A percentile compares a stretch with the other conserved stretches of the same genome.
Evolutionary conservation across 2,888 invertebrate species (phyloP).

Genomic region (Osmoderma eremita): DNA sequence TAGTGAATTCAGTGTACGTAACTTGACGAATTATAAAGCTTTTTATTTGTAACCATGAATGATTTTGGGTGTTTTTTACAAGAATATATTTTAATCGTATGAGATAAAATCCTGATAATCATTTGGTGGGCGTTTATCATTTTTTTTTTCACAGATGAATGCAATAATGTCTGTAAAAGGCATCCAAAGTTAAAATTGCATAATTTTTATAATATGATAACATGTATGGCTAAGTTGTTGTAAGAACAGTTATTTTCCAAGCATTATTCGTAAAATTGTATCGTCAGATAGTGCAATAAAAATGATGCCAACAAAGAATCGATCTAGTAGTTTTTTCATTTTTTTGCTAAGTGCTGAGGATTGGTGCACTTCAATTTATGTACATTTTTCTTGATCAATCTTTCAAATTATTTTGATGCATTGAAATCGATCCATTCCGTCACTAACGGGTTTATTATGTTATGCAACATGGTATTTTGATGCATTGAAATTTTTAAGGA

Average conservation of each 20-base stretch:
- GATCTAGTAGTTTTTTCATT: constrained; percentile 50
- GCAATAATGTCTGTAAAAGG: constrained; percentile 32
- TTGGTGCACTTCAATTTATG: constrained; percentile 64
- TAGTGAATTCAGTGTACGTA: constrained; percentile 45
- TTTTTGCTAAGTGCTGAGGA: constrained; percentile 63
- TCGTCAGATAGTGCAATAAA: constrained; percentile 62
- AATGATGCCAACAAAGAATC: constrained; percentile 53
- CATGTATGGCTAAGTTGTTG: constrained; percentile 50
- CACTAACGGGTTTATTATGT: not conserved
- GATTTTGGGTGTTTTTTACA: constrained; percentile 35
- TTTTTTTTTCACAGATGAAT: not conserved
- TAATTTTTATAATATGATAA: constrained; percentile 40
- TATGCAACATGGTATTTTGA: constrained; percentile 49
- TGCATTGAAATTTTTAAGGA: constrained; percentile 58
- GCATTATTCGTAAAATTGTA: constrained; percentile 57
- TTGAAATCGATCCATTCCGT: constrained; percentile 50
- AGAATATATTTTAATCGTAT: constrained; percentile 10
- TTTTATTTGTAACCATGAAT: constrained; percentile 35
- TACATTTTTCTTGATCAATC: constrained; percentile 60
- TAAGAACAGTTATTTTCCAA: constrained; percentile 67
- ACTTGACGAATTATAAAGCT: constrained; percentile 38
- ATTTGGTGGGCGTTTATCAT: not conserved
- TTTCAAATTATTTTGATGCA: constrained; percentile 57
- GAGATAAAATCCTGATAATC: not conserved
- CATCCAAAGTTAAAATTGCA: constrained; percentile 35